phyloP scores from a whole-genome alignment of 2,888 invertebrate species.

The Erynnis tages region DNA sequence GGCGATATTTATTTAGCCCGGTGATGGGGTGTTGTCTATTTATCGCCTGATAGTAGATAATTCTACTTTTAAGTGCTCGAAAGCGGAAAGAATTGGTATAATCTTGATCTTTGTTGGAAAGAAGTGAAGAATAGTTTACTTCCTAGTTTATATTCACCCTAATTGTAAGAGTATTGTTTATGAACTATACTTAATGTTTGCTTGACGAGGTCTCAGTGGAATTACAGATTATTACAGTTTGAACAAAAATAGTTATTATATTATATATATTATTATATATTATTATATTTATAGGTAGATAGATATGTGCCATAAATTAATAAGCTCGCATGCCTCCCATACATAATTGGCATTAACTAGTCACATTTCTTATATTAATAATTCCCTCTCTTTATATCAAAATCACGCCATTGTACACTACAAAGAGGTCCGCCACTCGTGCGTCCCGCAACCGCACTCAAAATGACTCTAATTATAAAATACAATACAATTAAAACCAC shows the following conservation, averaged over 20 bases:
- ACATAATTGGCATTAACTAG: conserved; percentile 26
- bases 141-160: too few species aligned
- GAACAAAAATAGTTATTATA: too few species aligned
- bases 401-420: conserved; percentile 47
- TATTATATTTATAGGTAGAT: too few species aligned
- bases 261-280: too few species aligned
- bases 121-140: too few species aligned
- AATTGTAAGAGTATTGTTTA: too few species aligned
- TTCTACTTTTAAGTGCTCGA: conserved; percentile 25
- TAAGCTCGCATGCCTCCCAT: too few species aligned
- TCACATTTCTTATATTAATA: conserved; percentile 32
- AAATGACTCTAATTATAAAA: conserved; percentile 48
- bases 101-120: conserved; percentile 5
- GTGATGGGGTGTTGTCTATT: conserved; percentile 60
- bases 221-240: too few species aligned
- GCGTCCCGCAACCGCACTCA: conserved; percentile 45
- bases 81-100: conserved; percentile 14
- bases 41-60: conserved; percentile 40
- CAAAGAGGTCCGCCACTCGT: conserved; percentile 44
- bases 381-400: conserved; percentile 32
- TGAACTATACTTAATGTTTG: too few species aligned
- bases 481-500: conserved; percentile 61
- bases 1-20: conserved; percentile 64
- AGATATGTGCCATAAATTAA: too few species aligned
- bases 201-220: too few species aligned